Evolutionary conservation across 2,113 vertebrate species (phyloP).

Genomic region (Lamprotornis superbus): DNA sequence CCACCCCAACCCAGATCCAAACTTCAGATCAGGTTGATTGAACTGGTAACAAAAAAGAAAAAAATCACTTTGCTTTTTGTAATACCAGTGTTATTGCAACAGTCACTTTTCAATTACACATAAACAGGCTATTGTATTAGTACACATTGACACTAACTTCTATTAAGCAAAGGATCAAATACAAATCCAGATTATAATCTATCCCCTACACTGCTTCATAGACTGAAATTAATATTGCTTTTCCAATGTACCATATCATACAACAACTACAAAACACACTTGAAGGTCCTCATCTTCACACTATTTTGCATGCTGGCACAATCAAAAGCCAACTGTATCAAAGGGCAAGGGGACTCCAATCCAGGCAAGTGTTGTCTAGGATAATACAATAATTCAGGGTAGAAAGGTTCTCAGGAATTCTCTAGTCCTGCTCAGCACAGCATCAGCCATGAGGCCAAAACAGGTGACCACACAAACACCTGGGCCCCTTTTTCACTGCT

Average conservation of each 20-base stretch:
- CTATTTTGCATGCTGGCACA: not conserved
- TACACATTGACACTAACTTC: not conserved
- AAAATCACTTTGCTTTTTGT: not conserved
- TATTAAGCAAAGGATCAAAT: not conserved
- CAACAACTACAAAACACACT: not conserved
- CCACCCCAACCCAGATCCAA: not conserved
- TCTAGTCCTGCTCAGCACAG: not conserved
- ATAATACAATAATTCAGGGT: not conserved
- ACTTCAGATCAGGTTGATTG: not conserved
- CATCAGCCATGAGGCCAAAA: not conserved
- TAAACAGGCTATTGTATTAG: not conserved
- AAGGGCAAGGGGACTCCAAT: not conserved
- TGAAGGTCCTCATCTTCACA: not conserved
- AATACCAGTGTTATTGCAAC: not conserved
- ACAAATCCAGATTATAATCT: not conserved
- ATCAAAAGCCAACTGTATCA: not conserved
- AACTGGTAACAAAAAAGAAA: not conserved
- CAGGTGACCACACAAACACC: not conserved
- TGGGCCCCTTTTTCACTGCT: not conserved
- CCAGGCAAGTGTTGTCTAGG: not conserved
- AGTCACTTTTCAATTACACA: not conserved
- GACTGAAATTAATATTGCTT: not conserved
- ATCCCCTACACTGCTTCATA: not conserved
- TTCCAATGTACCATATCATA: rapidly evolving
- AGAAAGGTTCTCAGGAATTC: not conserved